Base-by-base conservation (phyloP, 35 echinoderm and acorn worm genomes). In the Eucidaris tribuloides region DNA sequence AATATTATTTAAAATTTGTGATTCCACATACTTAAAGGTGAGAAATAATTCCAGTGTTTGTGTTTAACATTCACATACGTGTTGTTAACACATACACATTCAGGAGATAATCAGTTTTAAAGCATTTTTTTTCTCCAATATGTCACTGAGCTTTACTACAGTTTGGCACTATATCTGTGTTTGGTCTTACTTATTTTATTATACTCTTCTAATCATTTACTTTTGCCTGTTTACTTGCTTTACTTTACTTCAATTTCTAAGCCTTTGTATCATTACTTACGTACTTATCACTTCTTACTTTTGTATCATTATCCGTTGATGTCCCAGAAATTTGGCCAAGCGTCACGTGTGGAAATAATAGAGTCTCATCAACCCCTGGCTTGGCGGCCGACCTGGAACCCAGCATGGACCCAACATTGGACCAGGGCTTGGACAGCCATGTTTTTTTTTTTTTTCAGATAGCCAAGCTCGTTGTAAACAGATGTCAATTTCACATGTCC, bases 281-380 rank as follows among this genome's bases (percentile, higher is more conserved):
- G 59, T 9, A 13, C 42, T 1, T 25, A 60, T 23, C 34, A 34
- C 7, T 58, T 32, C 19, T 27, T 87, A 79, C 65, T 46, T 80
- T 37, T 43, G 25, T 3, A 18, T 25, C 37, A 36, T 30, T 57
- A 14, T 83, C 89, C 87, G 92, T 95, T 45, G 92, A 95, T 95
- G 87, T 77, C 92, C 92, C 20, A 36, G 92, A 13, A 95, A 95
- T 65, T 42, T 95, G 83, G 92, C 92, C 58, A 95, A 95, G 63
- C 90, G 87, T 46, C 87, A 90, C 2, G 90, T 87, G 0, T 86
- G 89, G 20, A 87, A 95, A 58, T 95, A 49, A 83, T 31, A 20
- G 24, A 27, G n/a, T n/a, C n/a, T n/a, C n/a, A n/a, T n/a, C n/a
- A n/a, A n/a, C n/a, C n/a, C n/a, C n/a, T n/a, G n/a, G n/a, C n/a